These are phyloP conservation scores for Apis dorsata DNA, from an alignment of 1,140 invertebrate genomes.

Conservation along the genomic window DNA sequence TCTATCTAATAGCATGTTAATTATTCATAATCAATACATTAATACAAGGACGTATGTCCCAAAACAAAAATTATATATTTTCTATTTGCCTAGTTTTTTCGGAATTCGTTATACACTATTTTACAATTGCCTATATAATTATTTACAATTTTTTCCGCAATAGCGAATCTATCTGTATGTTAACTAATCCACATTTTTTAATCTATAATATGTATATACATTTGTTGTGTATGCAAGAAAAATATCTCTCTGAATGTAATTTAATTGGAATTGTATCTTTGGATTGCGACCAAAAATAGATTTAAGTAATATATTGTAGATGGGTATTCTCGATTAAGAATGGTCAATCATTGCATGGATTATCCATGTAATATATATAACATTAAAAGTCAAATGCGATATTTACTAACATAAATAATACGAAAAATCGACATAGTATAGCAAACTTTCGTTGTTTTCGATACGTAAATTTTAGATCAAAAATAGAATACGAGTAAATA, in stretches of 20 bases:
- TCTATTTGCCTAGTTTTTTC: constrained; percentile 36
- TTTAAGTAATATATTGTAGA: constrained; percentile 65
- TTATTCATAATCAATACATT: constrained; percentile 59
- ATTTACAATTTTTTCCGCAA: constrained; percentile 64
- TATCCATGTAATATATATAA: constrained; percentile 25
- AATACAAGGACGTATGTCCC: constrained; percentile 27
- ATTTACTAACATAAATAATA: constrained; percentile 8
- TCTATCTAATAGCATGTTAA: constrained; percentile 66
- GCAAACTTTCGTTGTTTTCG: constrained; percentile 38
- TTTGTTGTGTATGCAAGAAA: constrained; percentile 69
- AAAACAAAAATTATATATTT: constrained; percentile 39
- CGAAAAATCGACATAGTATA: not conserved
- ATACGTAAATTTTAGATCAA: constrained; percentile 5
- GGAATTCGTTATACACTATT: constrained; percentile 57
- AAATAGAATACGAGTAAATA: constrained; percentile 17
- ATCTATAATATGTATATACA: constrained; percentile 46
- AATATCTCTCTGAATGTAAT: constrained; percentile 65
- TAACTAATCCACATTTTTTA: constrained; percentile 52
- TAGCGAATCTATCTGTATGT: constrained; percentile 45
- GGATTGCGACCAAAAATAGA: constrained; percentile 68
- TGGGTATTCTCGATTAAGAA: constrained; percentile 58
- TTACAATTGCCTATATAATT: constrained; percentile 67
- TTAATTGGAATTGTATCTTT: constrained; percentile 65
- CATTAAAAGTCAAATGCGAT: constrained; percentile 7
- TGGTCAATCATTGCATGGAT: constrained; percentile 51